Base-by-base conservation (phyloP, 1,140 invertebrate species). In the Heliothis subflexa region DNA sequence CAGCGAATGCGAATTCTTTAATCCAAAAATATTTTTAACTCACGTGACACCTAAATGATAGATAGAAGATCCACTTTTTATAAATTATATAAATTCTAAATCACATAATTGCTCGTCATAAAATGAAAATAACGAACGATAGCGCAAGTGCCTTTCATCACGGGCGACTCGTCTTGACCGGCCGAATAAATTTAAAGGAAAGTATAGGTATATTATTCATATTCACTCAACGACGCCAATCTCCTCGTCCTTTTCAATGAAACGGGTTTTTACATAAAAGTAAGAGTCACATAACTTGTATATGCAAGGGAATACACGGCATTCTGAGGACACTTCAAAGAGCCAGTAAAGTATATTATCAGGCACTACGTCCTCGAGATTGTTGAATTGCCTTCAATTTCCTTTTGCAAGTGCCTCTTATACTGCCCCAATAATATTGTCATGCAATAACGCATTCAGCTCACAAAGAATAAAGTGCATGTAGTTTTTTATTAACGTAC, bases 301-400 rank as follows among this genome's bases (percentile, higher is more conserved):
- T 52, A 77, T 77, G 21, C 74, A 77, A 16, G 49, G 47, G 62
- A 55, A 77, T 52, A 77, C 61, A 18, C 49, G 33, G 21, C 28
- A 66, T 77, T 77, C 61, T 55, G 52, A 66, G 68, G 50, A 66
- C 59, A 74, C 70, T 66, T 62, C 70, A 75, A 66, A 74, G 61
- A 62, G 18, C 47, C 54, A 62, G 59, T 61, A 74, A 81, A 78
- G 68, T 81, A 78, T 78, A 78, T 78, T 74, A 74, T 78, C 45
- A 78, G 49, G 50, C 74, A 62, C 70, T 77, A 28, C 45, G 54
- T 71, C 25, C 47, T 54, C 62, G 52, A 76, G 62, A 78, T 81
- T 78, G 80, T 72, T 81, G 80, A 78, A 81, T 81, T 78, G 77
- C 80, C 78, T 78, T 81, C 80, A 78, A 81, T 81, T 81, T 81